Base-by-base conservation (phyloP, 2,113 vertebrate genomes). In the Vidua chalybeata region DNA sequence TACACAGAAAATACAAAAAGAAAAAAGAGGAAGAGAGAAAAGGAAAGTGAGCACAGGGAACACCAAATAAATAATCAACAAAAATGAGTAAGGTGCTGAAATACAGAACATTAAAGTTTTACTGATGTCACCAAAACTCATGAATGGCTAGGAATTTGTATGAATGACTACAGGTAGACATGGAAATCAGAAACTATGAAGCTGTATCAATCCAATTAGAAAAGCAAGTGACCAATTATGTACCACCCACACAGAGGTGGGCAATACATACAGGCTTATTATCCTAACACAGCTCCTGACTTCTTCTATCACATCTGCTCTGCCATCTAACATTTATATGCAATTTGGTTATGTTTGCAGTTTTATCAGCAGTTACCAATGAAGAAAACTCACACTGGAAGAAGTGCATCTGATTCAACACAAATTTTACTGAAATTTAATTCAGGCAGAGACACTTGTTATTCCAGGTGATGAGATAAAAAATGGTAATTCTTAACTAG, bases 1-100 rank as follows among this genome's bases (percentile, higher is more conserved):
- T 99, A 88, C 23, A 93, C 56, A 35, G 23, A 58, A 73, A 33
- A 24, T 15, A 43, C 8, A 24, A 27, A 73, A 30, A 52, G 19
- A 17, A 43, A 15, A 41, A 41, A 22, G 3, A 67, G 2, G 4
- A 4, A 55, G 48, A 67, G 37, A 79, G 37, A 48, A 89, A 91
- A 61, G 43, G 43, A 79, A 83, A 93, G 59, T 48, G 12, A 94
- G 28, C 30, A 92, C 30, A 41, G 1, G 13, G 6, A 93, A 72
- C 27, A 69, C 5, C 0, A 7, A 78, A 71, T 30, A 51, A 56
- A 80, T 27, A 16, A 54, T 16, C 21, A 67, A 37, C 19, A 84
- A 87, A 56, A 67, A 48, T 14, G 3, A 87, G 9, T 30, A 48
- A 31, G 6, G 41, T 51, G 10, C 12, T 52, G 16, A 83, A 74